A percentile compares a stretch with the other conserved stretches of the same genome.
These are phyloP conservation scores for Pheosia tremula DNA, from an alignment of 2,888 invertebrate species.

Conservation along the genomic window DNA sequence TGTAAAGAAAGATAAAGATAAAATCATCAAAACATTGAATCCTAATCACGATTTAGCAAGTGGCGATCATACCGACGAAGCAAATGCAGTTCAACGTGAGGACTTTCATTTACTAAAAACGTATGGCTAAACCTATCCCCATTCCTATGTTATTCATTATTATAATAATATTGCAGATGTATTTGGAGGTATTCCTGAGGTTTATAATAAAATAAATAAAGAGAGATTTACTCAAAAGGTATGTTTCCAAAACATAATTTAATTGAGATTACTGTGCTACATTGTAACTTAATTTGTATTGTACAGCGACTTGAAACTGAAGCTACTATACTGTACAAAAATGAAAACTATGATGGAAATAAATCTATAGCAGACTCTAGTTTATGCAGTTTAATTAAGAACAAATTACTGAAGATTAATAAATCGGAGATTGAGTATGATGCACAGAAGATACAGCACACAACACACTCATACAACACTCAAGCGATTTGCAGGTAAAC, in stretches of 20 bases:
- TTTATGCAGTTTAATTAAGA: slow-evolving; percentile 1
- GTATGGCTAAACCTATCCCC: no score
- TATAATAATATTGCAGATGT: background rate
- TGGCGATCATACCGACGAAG: slow-evolving; percentile 21
- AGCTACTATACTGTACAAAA: slow-evolving; percentile 39
- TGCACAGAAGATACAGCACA: background rate
- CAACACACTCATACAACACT: background rate
- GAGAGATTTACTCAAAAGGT: background rate
- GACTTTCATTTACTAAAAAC: background rate
- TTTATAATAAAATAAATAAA: background rate
- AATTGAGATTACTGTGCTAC: no score
- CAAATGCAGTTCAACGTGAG: slow-evolving; percentile 8
- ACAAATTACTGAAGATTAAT: slow-evolving; percentile 1
- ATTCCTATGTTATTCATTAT: background rate
- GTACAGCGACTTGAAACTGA: slow-evolving; percentile 8
- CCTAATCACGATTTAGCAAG: slow-evolving; percentile 14
- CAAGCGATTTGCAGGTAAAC: slow-evolving; percentile 22
- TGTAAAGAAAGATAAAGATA: slow-evolving; percentile 5
- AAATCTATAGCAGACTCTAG: slow-evolving; percentile 21
- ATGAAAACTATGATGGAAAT: slow-evolving; percentile 33
- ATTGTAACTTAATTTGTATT: background rate
- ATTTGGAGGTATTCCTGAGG: background rate
- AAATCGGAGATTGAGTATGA: slow-evolving; percentile 6
- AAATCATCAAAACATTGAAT: slow-evolving; percentile 1
- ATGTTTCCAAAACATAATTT: background rate